A percentile compares a stretch with the other conserved stretches of the same genome.
These are phyloP conservation scores for Hemiscyllium ocellatum DNA, from an alignment of 2,113 vertebrate genomes.

Conservation along the genomic window DNA sequence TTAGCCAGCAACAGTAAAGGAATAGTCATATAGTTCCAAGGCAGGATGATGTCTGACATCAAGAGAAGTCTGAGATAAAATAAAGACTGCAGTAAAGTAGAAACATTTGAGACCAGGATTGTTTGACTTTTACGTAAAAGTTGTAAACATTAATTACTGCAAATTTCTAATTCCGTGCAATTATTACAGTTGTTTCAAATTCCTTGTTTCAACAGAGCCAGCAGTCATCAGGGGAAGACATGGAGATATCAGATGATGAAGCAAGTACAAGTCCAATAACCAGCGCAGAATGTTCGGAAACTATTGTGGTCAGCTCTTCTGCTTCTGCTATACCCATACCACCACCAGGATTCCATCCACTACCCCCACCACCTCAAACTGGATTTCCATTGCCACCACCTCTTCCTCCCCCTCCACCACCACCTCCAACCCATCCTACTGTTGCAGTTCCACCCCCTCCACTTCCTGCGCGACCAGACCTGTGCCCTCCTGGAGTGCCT, in stretches of 20 bases:
- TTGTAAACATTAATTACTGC: neutral
- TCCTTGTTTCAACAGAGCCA: conserved; percentile 58
- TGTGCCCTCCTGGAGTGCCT: conserved; percentile 37
- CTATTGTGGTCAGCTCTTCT: conserved; percentile 81
- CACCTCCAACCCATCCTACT: conserved; percentile 53
- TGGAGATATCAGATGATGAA: conserved; percentile 97
- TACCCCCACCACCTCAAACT: conserved; percentile 53
- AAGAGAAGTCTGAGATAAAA: neutral
- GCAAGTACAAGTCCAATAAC: conserved; percentile 76
- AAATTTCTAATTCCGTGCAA: neutral
- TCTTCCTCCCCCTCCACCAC: conserved; percentile 53
- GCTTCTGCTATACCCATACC: conserved; percentile 68
- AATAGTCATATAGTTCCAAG: neutral
- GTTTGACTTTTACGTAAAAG: neutral
- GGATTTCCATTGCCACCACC: conserved; percentile 52
- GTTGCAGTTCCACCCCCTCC: conserved; percentile 52
- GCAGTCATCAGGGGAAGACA: conserved; percentile 93
- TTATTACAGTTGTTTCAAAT: neutral
- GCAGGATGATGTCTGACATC: neutral
- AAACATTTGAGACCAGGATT: neutral
- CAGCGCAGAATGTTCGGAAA: conserved; percentile 78
- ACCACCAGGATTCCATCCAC: conserved; percentile 69
- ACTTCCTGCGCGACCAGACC: conserved; percentile 53
- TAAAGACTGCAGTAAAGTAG: neutral
- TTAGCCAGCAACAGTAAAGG: neutral